Conservation (phyloP, 2,113 vertebrate species). For the Halcyon senegalensis region DNA sequence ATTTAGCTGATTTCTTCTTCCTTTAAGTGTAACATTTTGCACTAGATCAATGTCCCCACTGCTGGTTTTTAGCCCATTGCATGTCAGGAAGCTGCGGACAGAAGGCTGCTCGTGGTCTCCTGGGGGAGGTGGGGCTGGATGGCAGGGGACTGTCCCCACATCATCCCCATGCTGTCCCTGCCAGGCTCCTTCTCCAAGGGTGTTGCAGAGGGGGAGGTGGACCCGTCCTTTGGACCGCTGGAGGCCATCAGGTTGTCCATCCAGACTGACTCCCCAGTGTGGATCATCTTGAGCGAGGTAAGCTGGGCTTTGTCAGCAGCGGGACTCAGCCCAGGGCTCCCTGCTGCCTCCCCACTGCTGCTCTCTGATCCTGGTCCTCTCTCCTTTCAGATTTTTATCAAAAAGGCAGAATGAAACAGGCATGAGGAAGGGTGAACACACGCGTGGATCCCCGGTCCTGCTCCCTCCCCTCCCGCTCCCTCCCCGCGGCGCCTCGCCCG, state of each 20-base stretch:
- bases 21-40: not conserved
- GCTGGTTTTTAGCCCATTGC: not conserved
- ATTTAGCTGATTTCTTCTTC: not conserved
- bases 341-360: not conserved
- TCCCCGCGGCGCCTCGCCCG: not conserved
- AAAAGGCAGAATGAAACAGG: slow-evolving; percentile 83
- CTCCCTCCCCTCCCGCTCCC: not conserved
- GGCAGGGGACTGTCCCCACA: not conserved
- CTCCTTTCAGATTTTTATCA: slow-evolving; percentile 90
- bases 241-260: slow-evolving; percentile 93
- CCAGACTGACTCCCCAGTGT: slow-evolving; percentile 93
- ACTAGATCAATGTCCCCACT: rapidly evolving
- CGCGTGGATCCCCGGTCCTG: not conserved
- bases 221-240: slow-evolving; percentile 90
- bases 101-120: not conserved
- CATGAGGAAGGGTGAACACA: not conserved
- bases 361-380: not conserved
- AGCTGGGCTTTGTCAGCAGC: not conserved
- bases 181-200: slow-evolving; percentile 92
- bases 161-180: not conserved
- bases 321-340: not conserved
- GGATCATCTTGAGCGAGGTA: slow-evolving; percentile 98
- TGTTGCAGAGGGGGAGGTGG: slow-evolving; percentile 91
- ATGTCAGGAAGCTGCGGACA: rapidly evolving
- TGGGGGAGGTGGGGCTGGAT: rapidly evolving